Base-by-base conservation (phyloP, 2,888 invertebrate species). In the Drosophila affinis region DNA sequence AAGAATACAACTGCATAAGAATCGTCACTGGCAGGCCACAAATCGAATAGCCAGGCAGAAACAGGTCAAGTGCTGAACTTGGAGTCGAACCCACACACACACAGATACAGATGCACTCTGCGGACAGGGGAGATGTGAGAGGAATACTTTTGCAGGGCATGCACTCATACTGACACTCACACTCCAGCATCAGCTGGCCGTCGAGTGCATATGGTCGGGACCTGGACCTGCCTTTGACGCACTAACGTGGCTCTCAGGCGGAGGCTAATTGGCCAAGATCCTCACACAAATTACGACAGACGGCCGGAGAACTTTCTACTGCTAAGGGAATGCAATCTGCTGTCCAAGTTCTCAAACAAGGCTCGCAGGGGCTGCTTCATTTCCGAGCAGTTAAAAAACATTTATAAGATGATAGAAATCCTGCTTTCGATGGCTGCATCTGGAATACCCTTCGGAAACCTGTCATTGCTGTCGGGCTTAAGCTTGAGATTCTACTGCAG, bases 51-150 rank as follows among this genome's bases (percentile, higher is more conserved):
- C 53, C 73, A 58, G 48, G 46, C 58, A 55, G 63, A 72, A 77
- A 59, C 73, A 67, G 83, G 87, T 86, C 87, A 83, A 86, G 87
- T 70, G 62, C 72, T 75, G 74, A 88, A 79, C 88, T 79, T 79
- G 74, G 57, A 54, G 63, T 17, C 29, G 44, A 27, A 34, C 17
- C 4, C 29, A 0, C 1, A 44, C 4, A 45, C 44, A 32, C 29
- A 29, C 29, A 34, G 54, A 27, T 47, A 34, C 29, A 34, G 24
- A 18, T 34, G 27, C 57, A 58, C 49, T 39, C 21, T 56, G 56
- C 39, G 57, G 58, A 55, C 61, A 52, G 48, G 27, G 44, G 44
- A 52, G 56, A 57, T 64, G 70, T 67, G 73, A 60, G 65, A 79
- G 72, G 64, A 76, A 48, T 70, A 70, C 47, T 79, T 52, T 29